Evolutionary conservation across 92 coral and sea anemone species (phyloP).

Genomic region (Parazoanthus atlanticus): DNA sequence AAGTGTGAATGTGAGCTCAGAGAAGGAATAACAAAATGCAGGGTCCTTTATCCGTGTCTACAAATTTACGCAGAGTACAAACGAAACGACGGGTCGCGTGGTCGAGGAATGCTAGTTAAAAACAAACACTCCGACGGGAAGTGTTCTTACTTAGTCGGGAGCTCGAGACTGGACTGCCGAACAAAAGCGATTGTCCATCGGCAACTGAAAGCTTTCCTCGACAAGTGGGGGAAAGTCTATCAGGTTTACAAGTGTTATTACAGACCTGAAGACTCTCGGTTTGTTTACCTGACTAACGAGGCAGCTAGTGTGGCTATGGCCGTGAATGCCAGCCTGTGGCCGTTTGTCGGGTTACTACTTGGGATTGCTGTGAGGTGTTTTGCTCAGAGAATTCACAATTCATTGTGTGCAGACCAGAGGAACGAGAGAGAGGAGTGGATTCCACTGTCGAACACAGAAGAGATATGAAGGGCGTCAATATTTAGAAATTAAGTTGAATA

Average conservation of each 20-base stretch:
- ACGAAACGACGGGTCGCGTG: conserved; percentile 8
- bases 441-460: conserved; percentile 10
- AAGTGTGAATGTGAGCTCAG: conserved; percentile 5
- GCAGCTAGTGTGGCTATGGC: background rate
- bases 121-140: conserved; percentile 7
- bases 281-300: conserved; percentile 10
- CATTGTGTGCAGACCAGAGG: background rate
- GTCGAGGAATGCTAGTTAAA: conserved; percentile 12
- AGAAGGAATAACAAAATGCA: conserved; percentile 10
- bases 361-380: background rate
- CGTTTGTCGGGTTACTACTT: conserved; percentile 4
- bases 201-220: background rate
- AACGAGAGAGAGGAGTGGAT: conserved; percentile 15
- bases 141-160: background rate
- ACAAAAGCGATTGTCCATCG: background rate
- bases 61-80: conserved; percentile 39
- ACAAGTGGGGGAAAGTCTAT: conserved; percentile 14
- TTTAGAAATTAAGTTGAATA: background rate
- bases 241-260: conserved; percentile 28
- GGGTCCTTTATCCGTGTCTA: conserved; percentile 14
- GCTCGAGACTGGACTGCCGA: background rate
- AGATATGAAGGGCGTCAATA: background rate
- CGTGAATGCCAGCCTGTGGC: conserved; percentile 27
- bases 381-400: conserved; percentile 14
- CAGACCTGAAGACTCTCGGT: background rate